These are phyloP conservation scores for Zoanthus sansibaricus DNA, from an alignment of 92 coral and sea anemone species.

Conservation along the genomic window DNA sequence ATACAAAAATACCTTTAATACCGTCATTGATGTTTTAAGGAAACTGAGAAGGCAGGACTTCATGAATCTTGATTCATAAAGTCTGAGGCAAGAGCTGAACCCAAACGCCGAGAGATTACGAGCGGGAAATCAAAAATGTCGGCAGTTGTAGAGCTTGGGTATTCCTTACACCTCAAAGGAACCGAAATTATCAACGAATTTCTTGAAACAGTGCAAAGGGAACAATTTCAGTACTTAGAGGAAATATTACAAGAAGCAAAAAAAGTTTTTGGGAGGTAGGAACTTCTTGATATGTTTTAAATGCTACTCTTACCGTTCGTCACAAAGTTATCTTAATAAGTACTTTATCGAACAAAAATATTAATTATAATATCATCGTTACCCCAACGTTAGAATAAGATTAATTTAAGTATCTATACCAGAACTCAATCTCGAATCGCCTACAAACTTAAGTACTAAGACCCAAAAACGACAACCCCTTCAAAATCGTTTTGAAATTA, in stretches of 20 bases:
- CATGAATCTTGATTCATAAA: not conserved
- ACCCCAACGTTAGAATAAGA: too few relatives aligned
- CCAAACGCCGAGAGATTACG: not conserved
- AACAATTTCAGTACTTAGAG: constrained; percentile 80
- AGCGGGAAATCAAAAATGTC: constrained; percentile 7
- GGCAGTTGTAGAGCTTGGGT: constrained; percentile 51
- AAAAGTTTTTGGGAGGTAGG: constrained; percentile 89
- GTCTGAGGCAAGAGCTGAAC: not conserved
- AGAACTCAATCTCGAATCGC: too few relatives aligned
- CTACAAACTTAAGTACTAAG: too few relatives aligned
- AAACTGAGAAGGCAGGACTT: not conserved
- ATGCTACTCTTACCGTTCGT: not conserved
- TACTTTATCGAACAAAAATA: too few relatives aligned
- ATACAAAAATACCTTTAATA: not conserved
- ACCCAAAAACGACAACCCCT: too few relatives aligned
- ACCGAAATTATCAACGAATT: constrained; percentile 66
- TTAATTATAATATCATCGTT: too few relatives aligned
- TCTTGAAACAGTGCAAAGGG: constrained; percentile 47
- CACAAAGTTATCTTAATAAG: not conserved
- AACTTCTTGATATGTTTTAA: not conserved
- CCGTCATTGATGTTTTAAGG: not conserved
- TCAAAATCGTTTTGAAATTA: too few relatives aligned
- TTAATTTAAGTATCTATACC: too few relatives aligned
- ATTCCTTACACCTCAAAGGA: constrained; percentile 69
- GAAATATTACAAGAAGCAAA: constrained; percentile 88